These are phyloP conservation scores for Arenaria interpres DNA, from an alignment of 2,113 vertebrate species.

Conservation along the genomic window DNA sequence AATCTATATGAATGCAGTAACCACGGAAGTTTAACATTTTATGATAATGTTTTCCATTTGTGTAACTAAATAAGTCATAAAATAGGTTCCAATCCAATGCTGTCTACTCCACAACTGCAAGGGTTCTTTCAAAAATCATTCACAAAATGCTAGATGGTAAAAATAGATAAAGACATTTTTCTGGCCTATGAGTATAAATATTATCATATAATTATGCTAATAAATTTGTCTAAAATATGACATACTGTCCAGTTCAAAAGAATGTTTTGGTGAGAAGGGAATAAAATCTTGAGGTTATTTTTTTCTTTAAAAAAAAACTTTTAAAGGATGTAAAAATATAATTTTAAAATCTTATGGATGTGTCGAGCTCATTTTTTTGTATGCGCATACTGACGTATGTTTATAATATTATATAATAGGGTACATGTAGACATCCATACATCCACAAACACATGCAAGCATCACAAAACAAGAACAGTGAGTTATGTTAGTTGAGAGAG, in stretches of 20 bases:
- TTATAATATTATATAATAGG: not conserved
- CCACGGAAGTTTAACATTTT: constrained; percentile 45
- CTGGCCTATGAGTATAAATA: not conserved
- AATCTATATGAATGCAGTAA: constrained; percentile 53
- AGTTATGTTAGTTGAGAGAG: not conserved
- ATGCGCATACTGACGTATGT: not conserved
- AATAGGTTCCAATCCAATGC: not conserved
- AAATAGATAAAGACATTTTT: not conserved
- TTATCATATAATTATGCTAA: not conserved
- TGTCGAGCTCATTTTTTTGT: not conserved
- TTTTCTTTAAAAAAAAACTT: not conserved
- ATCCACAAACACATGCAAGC: not conserved
- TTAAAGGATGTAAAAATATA: not conserved
- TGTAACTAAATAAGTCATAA: constrained; percentile 40
- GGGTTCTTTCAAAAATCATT: constrained; percentile 34
- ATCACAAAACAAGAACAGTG: not conserved
- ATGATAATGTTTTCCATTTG: constrained; percentile 53
- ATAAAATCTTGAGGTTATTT: not conserved
- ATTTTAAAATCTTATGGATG: not conserved
- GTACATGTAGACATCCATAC: rapidly evolving
- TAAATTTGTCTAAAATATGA: not conserved
- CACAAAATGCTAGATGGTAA: constrained; percentile 4
- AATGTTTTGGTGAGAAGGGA: not conserved
- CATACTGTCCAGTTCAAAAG: not conserved
- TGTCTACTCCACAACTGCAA: not conserved